phyloP scores from a whole-genome alignment of 2,113 vertebrate genomes.

The Aptenodytes forsteri region DNA sequence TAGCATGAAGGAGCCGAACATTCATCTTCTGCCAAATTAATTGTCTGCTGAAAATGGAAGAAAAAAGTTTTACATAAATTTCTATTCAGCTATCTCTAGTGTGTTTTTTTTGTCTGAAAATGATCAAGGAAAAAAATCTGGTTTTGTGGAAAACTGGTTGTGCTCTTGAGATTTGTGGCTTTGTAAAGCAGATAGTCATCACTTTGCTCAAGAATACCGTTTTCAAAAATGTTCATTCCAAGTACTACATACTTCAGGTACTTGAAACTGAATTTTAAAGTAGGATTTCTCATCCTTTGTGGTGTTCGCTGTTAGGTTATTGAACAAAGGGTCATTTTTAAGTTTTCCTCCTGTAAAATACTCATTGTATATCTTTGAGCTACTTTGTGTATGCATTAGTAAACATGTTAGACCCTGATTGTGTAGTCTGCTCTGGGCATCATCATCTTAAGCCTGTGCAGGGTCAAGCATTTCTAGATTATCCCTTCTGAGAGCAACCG shows the following conservation, averaged over 20 bases:
- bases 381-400: not conserved
- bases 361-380: not conserved
- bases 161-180: not conserved
- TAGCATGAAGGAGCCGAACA: not conserved
- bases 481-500: not conserved
- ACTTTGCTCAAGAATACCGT: not conserved
- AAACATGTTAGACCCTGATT: not conserved
- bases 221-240: not conserved
- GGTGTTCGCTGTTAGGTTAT: not conserved
- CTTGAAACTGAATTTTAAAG: not conserved
- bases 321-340: not conserved
- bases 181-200: not conserved
- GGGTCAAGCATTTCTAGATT: not conserved
- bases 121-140: not conserved
- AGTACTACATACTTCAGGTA: not conserved
- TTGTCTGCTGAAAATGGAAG: not conserved
- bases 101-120: not conserved
- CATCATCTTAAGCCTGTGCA: not conserved
- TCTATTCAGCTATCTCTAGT: not conserved
- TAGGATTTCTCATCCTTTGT: not conserved
- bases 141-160: not conserved
- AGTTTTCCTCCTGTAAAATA: not conserved
- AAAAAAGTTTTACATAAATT: not conserved
- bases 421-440: not conserved
- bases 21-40: not conserved